Conservation (phyloP, 2,797 vertebrate genomes). For the Spinibarbus caldwelli region DNA sequence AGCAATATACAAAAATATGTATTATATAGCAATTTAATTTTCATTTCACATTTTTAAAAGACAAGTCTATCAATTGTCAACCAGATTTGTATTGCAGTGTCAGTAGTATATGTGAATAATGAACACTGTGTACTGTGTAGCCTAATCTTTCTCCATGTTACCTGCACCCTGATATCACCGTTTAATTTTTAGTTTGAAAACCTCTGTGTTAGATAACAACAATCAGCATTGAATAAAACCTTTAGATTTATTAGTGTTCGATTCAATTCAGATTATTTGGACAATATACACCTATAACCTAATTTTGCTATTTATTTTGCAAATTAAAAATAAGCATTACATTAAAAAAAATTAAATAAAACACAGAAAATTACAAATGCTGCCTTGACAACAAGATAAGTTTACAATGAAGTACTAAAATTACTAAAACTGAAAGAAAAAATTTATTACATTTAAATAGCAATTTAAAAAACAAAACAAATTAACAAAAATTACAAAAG, state of each 20-base stretch:
- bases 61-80: neutral
- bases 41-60: neutral
- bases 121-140: neutral
- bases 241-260: neutral
- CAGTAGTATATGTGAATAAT: neutral
- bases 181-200: neutral
- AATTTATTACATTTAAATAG: neutral
- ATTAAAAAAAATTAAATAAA: neutral
- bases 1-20: neutral
- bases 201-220: neutral
- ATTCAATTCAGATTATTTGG: neutral
- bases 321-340: neutral
- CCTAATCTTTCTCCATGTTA: neutral
- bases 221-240: neutral
- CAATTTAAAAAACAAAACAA: neutral
- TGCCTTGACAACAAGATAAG: neutral
- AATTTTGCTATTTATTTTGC: neutral
- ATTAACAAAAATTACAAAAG: neutral
- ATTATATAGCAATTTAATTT: neutral
- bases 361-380: neutral
- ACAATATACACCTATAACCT: neutral
- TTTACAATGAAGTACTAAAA: neutral
- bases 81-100: neutral
- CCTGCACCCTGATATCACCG: neutral
- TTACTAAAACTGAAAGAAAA: neutral